These are phyloP conservation scores for Hyperoplus lanceolatus DNA, from an alignment of 2,797 vertebrate species.

Conservation along the genomic window DNA sequence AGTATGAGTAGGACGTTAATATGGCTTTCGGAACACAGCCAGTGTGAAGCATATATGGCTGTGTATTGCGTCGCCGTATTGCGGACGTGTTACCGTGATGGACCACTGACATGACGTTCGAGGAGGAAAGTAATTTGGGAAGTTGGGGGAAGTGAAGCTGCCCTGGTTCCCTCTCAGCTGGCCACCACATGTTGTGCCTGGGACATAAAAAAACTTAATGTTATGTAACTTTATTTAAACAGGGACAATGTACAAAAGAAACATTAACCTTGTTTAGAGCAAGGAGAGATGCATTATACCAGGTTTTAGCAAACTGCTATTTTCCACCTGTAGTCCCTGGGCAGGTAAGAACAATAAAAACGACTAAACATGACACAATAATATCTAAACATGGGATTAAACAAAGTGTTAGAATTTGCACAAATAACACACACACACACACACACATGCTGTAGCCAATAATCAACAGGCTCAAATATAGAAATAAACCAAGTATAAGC, in stretches of 20 bases:
- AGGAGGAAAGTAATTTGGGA: slow-evolving; percentile 92
- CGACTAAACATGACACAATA: too few relatives aligned
- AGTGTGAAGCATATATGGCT: not conserved
- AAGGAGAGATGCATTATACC: too few relatives aligned
- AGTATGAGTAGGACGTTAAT: too few relatives aligned
- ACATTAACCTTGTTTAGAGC: too few relatives aligned
- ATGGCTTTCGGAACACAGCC: too few relatives aligned
- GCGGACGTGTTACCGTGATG: slow-evolving; percentile 86
- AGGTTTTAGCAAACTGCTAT: too few relatives aligned
- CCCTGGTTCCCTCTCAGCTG: slow-evolving; percentile 77
- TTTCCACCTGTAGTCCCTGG: too few relatives aligned
- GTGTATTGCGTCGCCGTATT: not conserved
- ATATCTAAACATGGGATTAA: too few relatives aligned
- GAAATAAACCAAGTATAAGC: not conserved
- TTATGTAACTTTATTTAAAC: too few relatives aligned
- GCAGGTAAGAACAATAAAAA: too few relatives aligned
- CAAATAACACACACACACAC: too few relatives aligned
- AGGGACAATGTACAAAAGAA: too few relatives aligned
- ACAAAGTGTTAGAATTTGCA: not conserved
- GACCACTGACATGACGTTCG: slow-evolving; percentile 86
- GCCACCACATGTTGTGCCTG: slow-evolving; percentile 83
- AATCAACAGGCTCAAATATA: not conserved
- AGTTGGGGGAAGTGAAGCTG: slow-evolving; percentile 90
- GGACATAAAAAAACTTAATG: not conserved
- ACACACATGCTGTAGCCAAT: not conserved